Base-by-base conservation (phyloP, 1,140 invertebrate species). In the Bombus waltoni region DNA sequence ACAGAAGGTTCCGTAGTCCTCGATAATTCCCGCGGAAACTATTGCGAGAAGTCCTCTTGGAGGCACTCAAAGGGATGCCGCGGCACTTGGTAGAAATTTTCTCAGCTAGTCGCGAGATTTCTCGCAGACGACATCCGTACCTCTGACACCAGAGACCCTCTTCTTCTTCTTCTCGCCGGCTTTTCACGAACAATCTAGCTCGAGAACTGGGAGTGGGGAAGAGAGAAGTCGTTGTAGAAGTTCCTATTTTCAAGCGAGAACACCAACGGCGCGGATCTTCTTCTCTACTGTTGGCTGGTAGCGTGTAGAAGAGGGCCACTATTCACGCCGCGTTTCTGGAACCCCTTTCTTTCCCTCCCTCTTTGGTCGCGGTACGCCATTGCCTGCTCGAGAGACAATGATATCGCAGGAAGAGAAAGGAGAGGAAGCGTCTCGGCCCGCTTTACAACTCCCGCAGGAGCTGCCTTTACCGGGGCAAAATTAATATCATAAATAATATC, bases 401-500 rank as follows among this genome's bases (percentile, higher is more conserved):
- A 94, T 95, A 95, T 95, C 95, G 89, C 92, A 90, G 91, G 90
- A 90, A 93, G 88, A 92, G 90, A 90, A 88, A 89, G 92, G 83
- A 53, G 47, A 53, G 47, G 47, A 53, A 93, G 80, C 86, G 84
- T 81, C 85, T 81, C 90, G 90, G 76, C 70, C 89, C 94, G 92
- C 94, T 95, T 95, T 94, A 95, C 93, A 95, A 94, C 94, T 94
- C 95, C 94, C 95, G 85, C 87, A 82, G 93, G 94, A 89, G 90
- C 91, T 88, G 84, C 79, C 89, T 88, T 91, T 91, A 92, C 92
- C 90, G 86, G 85, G 83, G 92, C 89, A 87, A 95, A 95, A 95
- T 95, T 95, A 95, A 95, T 95, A 95, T 94, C 94, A 95, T 95
- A 95, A 95, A 95, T 95, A 95, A 95, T 94, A 94, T 94, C 93